Percentiles rank a stretch among this genome's conserved stretches.
phyloP scores from a whole-genome alignment of 2,797 vertebrate species.

The Tarsius wallacei region DNA sequence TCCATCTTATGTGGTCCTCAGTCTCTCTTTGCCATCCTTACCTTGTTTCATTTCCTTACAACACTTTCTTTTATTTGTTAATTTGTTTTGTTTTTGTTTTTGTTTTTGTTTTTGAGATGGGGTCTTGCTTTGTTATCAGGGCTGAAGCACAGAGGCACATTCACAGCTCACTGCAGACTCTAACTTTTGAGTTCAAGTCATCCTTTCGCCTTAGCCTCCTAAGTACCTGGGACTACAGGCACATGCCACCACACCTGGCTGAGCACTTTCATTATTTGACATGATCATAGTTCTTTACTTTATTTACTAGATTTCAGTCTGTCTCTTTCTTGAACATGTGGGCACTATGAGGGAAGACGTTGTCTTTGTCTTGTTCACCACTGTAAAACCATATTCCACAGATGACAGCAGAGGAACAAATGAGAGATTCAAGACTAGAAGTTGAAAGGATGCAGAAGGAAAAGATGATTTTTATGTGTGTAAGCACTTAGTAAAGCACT shows the following conservation, averaged over 20 bases:
- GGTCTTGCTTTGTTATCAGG: too few relatives aligned
- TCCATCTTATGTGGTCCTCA: too few relatives aligned
- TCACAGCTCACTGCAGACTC: too few relatives aligned
- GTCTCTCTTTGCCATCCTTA: not conserved
- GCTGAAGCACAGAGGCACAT: too few relatives aligned
- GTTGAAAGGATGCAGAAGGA: not conserved
- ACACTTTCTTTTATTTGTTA: not conserved
- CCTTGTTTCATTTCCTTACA: not conserved
- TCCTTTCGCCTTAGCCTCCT: too few relatives aligned
- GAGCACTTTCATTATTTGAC: not conserved
- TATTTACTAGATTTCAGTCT: not conserved
- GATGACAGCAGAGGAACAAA: not conserved
- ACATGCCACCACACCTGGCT: too few relatives aligned
- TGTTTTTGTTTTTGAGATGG: too few relatives aligned
- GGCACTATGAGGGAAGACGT: not conserved
- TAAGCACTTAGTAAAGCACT: not conserved
- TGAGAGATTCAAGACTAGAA: not conserved
- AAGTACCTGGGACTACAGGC: too few relatives aligned
- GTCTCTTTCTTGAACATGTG: not conserved
- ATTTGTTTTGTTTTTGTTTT: too few relatives aligned
- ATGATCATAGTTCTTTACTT: not conserved
- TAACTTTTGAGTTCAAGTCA: too few relatives aligned
- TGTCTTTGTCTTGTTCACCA: not conserved
- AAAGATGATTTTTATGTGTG: not conserved
- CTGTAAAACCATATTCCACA: not conserved